A percentile compares a stretch with the other conserved stretches of the same genome.
phyloP scores from a whole-genome alignment of 2,113 vertebrate genomes.

The Microcebus jonahi region DNA sequence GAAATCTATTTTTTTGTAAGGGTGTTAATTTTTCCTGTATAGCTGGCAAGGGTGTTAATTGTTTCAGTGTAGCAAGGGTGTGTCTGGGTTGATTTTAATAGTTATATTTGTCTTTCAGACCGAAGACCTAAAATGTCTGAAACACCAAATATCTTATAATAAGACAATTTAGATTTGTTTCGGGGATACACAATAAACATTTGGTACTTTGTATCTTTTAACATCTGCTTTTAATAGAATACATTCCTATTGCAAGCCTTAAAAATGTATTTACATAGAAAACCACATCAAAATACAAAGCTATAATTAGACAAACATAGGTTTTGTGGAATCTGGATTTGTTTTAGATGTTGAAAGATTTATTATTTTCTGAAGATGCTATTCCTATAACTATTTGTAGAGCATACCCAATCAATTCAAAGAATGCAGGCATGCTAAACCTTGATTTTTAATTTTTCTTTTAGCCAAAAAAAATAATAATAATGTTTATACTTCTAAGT shows the following conservation, averaged over 20 bases:
- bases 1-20: not conserved
- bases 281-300: conserved; percentile 62
- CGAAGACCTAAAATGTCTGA: conserved; percentile 49
- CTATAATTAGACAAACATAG: conserved; percentile 77
- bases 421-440: conserved; percentile 52
- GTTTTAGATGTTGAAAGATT: conserved; percentile 76
- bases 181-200: conserved; percentile 60
- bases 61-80: not conserved
- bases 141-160: conserved; percentile 55
- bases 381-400: conserved; percentile 72
- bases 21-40: not conserved
- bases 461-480: not conserved
- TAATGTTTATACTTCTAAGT: conserved; percentile 54
- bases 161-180: conserved; percentile 70
- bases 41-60: not conserved
- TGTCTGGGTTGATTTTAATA: conserved; percentile 27
- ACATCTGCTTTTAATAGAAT: conserved; percentile 78
- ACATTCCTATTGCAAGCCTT: conserved; percentile 69
- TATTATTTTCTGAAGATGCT: conserved; percentile 72
- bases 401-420: conserved; percentile 66
- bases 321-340: conserved; percentile 77
- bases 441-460: conserved; percentile 44
- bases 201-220: conserved; percentile 71
- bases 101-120: conserved; percentile 3
- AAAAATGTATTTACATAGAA: conserved; percentile 79